phyloP scores from a whole-genome alignment of 2,797 vertebrate genomes.

The Danio jaintianensis region DNA sequence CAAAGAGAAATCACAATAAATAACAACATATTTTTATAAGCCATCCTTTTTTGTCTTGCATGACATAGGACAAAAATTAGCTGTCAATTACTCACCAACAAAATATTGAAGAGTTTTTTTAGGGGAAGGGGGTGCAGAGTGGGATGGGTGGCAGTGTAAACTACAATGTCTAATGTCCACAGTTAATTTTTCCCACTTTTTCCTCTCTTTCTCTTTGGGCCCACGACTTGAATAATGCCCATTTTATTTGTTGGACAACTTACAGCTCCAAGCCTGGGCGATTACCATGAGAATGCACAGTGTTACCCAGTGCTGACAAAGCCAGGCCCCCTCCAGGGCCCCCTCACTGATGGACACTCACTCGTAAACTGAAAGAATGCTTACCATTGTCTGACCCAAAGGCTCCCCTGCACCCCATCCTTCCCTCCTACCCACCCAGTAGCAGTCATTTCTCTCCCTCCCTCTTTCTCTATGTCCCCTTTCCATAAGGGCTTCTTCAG shows the following conservation, averaged over 20 bases:
- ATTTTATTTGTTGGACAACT: slow-evolving; percentile 98
- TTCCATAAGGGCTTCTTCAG: slow-evolving; percentile 70
- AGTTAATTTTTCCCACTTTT: slow-evolving; percentile 73
- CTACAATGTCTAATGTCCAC: slow-evolving; percentile 71
- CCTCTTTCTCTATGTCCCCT: slow-evolving; percentile 64
- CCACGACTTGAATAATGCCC: slow-evolving; percentile 90
- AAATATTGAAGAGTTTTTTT: slow-evolving; percentile 13
- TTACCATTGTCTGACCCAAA: slow-evolving; percentile 88
- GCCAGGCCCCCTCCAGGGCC: slow-evolving; percentile 80
- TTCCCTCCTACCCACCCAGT: slow-evolving; percentile 79
- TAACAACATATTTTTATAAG: slow-evolving; percentile 48
- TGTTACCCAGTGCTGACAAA: slow-evolving; percentile 93
- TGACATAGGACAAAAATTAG: background rate
- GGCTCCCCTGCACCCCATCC: slow-evolving; percentile 73
- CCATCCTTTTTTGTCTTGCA: background rate
- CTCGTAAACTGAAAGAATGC: slow-evolving; percentile 96
- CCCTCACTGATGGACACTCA: slow-evolving; percentile 96
- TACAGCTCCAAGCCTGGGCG: slow-evolving; percentile 87
- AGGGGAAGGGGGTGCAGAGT: background rate
- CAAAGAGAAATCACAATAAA: slow-evolving; percentile 68
- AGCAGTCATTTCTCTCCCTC: slow-evolving; percentile 73
- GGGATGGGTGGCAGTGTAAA: slow-evolving; percentile 8
- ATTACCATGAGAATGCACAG: slow-evolving; percentile 96
- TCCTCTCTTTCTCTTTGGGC: slow-evolving; percentile 65
- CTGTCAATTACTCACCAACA: background rate